These are phyloP conservation scores for Pristionchus japonicus DNA, from an alignment of 2,888 invertebrate genomes.

Conservation along the genomic window DNA sequence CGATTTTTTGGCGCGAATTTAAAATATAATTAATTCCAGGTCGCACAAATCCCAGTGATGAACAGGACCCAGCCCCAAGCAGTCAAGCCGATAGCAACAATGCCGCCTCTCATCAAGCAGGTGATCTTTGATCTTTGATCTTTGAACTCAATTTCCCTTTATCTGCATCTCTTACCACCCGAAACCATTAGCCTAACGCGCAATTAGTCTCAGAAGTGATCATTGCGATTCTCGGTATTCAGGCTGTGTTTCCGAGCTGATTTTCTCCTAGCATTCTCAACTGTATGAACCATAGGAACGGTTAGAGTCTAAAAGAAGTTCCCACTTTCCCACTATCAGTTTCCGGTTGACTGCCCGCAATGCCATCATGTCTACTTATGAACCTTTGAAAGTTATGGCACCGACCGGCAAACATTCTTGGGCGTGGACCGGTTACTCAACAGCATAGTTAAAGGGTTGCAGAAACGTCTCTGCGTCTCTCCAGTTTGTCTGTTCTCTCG, in stretches of 20 bases:
- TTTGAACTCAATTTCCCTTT: too few species aligned
- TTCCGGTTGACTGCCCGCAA: background rate
- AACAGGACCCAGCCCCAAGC: background rate
- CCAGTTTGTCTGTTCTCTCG: background rate
- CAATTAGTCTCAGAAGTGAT: too few species aligned
- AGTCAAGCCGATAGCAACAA: background rate
- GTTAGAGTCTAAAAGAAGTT: background rate
- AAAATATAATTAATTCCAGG: background rate
- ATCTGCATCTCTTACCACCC: too few species aligned
- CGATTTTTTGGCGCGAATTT: background rate
- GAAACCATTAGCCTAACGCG: too few species aligned
- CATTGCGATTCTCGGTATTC: too few species aligned
- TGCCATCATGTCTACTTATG: background rate
- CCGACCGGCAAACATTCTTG: background rate
- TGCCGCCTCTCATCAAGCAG: slow-evolving; percentile 3
- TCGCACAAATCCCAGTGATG: background rate
- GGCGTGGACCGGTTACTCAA: background rate
- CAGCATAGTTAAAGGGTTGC: background rate
- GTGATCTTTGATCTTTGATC: too few species aligned
- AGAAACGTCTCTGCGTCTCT: background rate
- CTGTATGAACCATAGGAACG: too few species aligned
- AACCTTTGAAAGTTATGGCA: slow-evolving; percentile 20
- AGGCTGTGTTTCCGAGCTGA: too few species aligned
- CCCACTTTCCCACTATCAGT: background rate
- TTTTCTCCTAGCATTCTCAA: too few species aligned